Evolutionary conservation across 2,888 invertebrate genomes (phyloP).

Genomic region (Caenorhabditis sulstoni): DNA sequence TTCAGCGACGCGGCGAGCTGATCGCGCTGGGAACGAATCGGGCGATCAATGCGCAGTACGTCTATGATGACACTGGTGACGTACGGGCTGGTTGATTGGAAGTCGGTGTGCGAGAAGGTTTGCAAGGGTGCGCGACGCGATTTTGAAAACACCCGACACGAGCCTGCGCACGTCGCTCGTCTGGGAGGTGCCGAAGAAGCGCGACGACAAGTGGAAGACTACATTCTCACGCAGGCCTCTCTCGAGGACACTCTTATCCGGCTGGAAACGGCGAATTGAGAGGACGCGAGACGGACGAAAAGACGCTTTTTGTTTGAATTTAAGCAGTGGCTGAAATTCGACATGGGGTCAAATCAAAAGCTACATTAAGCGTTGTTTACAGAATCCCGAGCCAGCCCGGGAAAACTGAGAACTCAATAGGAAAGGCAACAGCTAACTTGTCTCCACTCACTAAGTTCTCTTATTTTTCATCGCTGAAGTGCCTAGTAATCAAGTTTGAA

Average conservation of each 20-base stretch:
- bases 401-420: no score
- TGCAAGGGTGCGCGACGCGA: not conserved
- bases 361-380: no score
- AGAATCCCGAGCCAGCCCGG: no score
- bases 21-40: slow-evolving; percentile 51
- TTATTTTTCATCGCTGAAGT: no score
- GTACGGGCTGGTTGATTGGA: not conserved
- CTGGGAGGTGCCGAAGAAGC: slow-evolving; percentile 21
- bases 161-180: slow-evolving; percentile 16
- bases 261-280: no score
- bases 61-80: slow-evolving; percentile 27
- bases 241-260: slow-evolving; percentile 47
- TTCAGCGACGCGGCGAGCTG: slow-evolving; percentile 75
- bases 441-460: no score
- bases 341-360: no score
- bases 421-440: no score
- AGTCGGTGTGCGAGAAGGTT: slow-evolving; percentile 10
- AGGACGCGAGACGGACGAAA: no score
- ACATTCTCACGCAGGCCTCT: slow-evolving; percentile 30
- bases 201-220: slow-evolving; percentile 38
- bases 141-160: slow-evolving; percentile 28
- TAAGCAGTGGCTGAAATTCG: no score
- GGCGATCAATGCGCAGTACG: slow-evolving; percentile 27
- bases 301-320: no score
- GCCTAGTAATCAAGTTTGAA: no score